Percentiles rank a stretch among this genome's conserved stretches.
These are phyloP conservation scores for Syndactyla subalaris DNA, from an alignment of 2,797 vertebrate genomes.

Conservation along the genomic window DNA sequence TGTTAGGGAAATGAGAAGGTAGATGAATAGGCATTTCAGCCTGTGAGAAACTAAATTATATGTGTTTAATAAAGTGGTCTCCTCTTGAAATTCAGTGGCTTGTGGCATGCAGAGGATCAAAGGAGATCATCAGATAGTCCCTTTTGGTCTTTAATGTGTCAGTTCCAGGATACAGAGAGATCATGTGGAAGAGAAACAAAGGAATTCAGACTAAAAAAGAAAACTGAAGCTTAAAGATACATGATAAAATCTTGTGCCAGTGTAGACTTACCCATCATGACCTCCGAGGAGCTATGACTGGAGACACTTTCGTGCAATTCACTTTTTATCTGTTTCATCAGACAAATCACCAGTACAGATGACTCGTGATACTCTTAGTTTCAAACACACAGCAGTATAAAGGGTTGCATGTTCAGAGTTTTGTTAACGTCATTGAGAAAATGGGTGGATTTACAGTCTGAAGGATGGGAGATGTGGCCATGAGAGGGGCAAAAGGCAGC, in stretches of 20 bases:
- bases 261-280: rapidly evolving
- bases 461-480: not conserved
- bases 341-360: not conserved
- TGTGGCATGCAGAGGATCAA: not conserved
- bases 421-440: not conserved
- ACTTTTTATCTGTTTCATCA: not conserved
- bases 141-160: not conserved
- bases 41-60: not conserved
- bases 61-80: not conserved
- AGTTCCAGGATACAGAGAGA: not conserved
- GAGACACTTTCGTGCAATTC: not conserved
- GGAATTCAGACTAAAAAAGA: not conserved
- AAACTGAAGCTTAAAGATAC: not conserved
- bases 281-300: not conserved
- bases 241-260: not conserved
- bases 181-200: not conserved
- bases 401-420: not conserved
- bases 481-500: not conserved
- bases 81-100: not conserved
- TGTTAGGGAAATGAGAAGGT: not conserved
- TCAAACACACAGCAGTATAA: not conserved
- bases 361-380: not conserved
- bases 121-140: not conserved
- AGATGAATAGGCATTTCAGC: not conserved
- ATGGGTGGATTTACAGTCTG: not conserved